Percentiles rank a stretch among this genome's conserved stretches.
These are phyloP conservation scores for Mongoloraphidia duomilia DNA, from an alignment of 2,888 invertebrate genomes.

Conservation along the genomic window DNA sequence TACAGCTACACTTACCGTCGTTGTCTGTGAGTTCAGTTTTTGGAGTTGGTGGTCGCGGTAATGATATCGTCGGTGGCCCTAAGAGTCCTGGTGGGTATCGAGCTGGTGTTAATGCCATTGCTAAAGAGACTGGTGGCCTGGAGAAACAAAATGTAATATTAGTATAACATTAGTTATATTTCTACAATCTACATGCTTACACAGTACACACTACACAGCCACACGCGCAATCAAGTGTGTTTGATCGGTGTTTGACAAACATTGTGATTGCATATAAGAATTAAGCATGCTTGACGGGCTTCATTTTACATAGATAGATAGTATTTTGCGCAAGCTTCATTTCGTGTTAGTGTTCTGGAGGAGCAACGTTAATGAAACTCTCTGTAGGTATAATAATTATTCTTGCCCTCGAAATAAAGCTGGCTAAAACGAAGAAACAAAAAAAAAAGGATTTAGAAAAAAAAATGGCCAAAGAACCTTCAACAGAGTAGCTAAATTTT, in stretches of 20 bases:
- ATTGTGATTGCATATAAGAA: too few relatives aligned
- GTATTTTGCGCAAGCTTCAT: too few relatives aligned
- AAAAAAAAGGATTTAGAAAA: too few relatives aligned
- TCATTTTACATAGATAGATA: too few relatives aligned
- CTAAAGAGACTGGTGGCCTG: constrained; percentile 68
- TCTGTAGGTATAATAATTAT: too few relatives aligned
- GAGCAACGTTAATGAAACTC: too few relatives aligned
- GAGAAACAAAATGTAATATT: constrained; percentile 18
- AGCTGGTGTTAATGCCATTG: constrained; percentile 44
- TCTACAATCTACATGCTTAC: not conserved
- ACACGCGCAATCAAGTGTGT: not conserved
- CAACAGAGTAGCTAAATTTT: too few relatives aligned
- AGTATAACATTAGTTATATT: not conserved
- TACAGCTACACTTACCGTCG: constrained; percentile 45
- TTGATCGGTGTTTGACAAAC: not conserved
- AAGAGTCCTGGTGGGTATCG: constrained; percentile 47
- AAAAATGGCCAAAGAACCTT: too few relatives aligned
- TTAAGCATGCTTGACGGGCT: too few relatives aligned
- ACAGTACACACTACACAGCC: not conserved
- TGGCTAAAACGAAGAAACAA: too few relatives aligned
- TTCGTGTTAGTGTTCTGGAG: too few relatives aligned
- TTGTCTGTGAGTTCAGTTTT: constrained; percentile 35
- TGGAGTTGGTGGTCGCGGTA: constrained; percentile 33
- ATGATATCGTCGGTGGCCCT: constrained; percentile 37
- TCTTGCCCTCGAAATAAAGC: too few relatives aligned